Conservation (phyloP, 2,797 vertebrate genomes). For the Acrocephalus scirpaceus region DNA sequence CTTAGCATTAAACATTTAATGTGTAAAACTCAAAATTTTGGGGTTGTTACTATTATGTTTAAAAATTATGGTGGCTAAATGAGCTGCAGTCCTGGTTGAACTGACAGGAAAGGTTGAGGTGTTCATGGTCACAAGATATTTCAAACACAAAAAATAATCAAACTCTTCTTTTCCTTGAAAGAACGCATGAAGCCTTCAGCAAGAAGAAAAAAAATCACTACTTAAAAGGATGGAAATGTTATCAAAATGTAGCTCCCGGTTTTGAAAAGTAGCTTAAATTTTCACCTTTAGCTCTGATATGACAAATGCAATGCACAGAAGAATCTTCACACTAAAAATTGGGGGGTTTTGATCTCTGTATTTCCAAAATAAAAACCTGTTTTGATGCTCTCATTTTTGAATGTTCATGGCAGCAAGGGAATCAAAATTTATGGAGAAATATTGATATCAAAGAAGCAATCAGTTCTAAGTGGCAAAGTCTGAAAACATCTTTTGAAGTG, state of each 20-base stretch:
- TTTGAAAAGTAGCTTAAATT: background rate
- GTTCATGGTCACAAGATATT: background rate
- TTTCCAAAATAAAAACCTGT: background rate
- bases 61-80: background rate
- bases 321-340: background rate
- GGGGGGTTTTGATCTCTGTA: accelerated
- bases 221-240: background rate
- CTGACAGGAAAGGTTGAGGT: background rate
- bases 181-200: background rate
- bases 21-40: background rate
- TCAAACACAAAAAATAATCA: background rate
- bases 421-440: background rate
- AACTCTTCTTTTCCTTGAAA: background rate
- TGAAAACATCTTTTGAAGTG: background rate
- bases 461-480: background rate
- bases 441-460: background rate
- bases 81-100: background rate
- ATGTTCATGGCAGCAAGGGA: background rate
- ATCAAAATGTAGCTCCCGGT: background rate
- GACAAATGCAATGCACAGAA: background rate
- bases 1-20: background rate
- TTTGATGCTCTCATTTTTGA: background rate
- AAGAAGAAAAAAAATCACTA: background rate
- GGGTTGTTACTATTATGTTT: background rate
- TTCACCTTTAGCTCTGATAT: background rate